A percentile compares a stretch with the other conserved stretches of the same genome.
Evolutionary conservation across 2,797 vertebrate genomes (phyloP).

Genomic region (Limnodromus scolopaceus): DNA sequence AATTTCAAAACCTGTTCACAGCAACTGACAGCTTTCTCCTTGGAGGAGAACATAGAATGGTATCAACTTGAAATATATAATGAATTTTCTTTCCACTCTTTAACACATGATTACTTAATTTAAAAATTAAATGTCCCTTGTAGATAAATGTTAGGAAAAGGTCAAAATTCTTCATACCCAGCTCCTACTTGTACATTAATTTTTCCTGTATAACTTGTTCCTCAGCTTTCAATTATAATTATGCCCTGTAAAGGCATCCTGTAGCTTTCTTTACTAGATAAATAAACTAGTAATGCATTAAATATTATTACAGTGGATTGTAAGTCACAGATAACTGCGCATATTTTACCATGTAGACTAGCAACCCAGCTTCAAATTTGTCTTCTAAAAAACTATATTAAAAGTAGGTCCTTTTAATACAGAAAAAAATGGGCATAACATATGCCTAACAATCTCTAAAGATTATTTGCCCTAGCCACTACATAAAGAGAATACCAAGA

Average conservation of each 20-base stretch:
- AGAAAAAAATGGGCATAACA: background rate
- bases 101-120: constrained; percentile 23
- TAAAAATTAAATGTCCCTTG: constrained; percentile 31
- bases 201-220: background rate
- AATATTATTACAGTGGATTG: background rate
- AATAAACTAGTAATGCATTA: background rate
- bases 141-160: background rate
- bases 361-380: background rate
- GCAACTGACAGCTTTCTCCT: constrained; percentile 18
- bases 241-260: background rate
- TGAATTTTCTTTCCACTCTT: constrained; percentile 7
- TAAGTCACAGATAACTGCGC: background rate
- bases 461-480: background rate
- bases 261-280: background rate
- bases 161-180: constrained; percentile 1
- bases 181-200: background rate
- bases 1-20: background rate
- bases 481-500: background rate
- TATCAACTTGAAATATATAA: constrained; percentile 18
- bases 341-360: background rate
- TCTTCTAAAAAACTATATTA: background rate
- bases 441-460: background rate
- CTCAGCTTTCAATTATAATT: background rate
- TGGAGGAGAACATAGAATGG: constrained; percentile 18
- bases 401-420: background rate